These are phyloP conservation scores for Ormyrus thymus DNA, from an alignment of 2,888 invertebrate genomes.

Conservation along the genomic window DNA sequence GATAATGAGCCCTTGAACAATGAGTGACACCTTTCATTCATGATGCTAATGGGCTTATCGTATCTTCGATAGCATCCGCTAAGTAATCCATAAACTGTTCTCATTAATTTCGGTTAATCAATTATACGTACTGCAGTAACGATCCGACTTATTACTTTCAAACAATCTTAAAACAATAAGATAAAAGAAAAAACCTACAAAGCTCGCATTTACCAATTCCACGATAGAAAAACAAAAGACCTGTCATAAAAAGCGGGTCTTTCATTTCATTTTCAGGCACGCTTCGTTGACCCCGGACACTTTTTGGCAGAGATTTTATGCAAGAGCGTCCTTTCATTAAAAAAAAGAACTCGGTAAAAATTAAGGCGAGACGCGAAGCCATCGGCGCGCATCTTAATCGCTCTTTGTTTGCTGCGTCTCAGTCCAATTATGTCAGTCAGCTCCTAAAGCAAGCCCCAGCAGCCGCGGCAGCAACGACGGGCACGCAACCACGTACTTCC, in stretches of 20 bases:
- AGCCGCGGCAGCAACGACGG: background rate
- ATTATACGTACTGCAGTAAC: too few species aligned
- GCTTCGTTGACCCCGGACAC: constrained; percentile 7
- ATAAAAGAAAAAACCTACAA: too few species aligned
- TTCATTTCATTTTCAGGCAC: background rate
- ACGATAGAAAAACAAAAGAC: too few species aligned
- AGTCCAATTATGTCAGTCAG: constrained; percentile 26
- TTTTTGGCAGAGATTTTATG: background rate
- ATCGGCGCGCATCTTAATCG: constrained; percentile 2
- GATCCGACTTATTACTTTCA: too few species aligned
- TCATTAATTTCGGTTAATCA: too few species aligned
- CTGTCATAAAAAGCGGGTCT: too few species aligned
- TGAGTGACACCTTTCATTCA: constrained; percentile 4
- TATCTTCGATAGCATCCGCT: background rate
- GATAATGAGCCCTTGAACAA: background rate
- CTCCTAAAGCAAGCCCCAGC: background rate
- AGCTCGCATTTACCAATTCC: too few species aligned
- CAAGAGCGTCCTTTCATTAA: background rate
- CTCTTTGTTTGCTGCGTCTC: constrained; percentile 27
- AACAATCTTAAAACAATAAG: too few species aligned
- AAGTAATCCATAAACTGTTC: background rate
- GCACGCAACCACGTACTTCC: constrained; percentile 19
- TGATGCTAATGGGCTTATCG: constrained; percentile 6
- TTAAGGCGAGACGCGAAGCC: background rate
- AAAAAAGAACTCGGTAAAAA: background rate